Evolutionary conservation across 2,113 vertebrate genomes (phyloP), one percentile per base, ranked within the genome.

Genomic region (Rhegmatorhina hoffmannsi): DNA sequence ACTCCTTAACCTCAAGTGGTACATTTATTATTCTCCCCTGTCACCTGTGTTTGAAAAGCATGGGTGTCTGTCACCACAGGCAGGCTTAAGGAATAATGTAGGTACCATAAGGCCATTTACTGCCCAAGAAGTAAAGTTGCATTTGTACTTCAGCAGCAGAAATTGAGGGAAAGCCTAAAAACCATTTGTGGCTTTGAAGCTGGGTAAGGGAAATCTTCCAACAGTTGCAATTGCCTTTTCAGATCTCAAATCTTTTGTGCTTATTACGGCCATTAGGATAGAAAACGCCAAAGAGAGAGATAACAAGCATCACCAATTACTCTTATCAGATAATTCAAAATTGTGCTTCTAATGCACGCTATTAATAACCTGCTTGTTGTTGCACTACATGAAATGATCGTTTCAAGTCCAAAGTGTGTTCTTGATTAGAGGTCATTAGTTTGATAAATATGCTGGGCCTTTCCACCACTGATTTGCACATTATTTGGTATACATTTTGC

Each of bases 261-360:
- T 95, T 87, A 19, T 83, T 95, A 19, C 13, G 25, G 50, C 69
- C 50, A 20, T 76, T 70, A 60, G 70, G 46, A 81, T 83, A 33
- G 53, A 80, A 94, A 59, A 90, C 18, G 55, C 78, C 72, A 64
- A 73, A 90, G 66, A 78, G 77, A 84, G 70, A 77, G 73, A 91
- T 89, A 94, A 75, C 26, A 78, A 80, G 76, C 74, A 83, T 85
- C 64, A n/a, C 91, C 78, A 94, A 52, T 97, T 95, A 93, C 19
- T 90, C 86, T 89, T 95, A 94, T 78, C 88, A 81, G 79, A 83
- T 94, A 92, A 93, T 92, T 92, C 17, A 69, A 89, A 89, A 92
- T 82, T 49, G 24, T 3, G 4, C 67, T 90, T 79, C 43, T 73
- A 60, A 64, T 90, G 70, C 56, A 58, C 34, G 26, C 97, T 95